Evolutionary conservation across 2,797 vertebrate species (phyloP), one percentile per base, ranked within the genome.

Genomic region (Neostethus bicornis): DNA sequence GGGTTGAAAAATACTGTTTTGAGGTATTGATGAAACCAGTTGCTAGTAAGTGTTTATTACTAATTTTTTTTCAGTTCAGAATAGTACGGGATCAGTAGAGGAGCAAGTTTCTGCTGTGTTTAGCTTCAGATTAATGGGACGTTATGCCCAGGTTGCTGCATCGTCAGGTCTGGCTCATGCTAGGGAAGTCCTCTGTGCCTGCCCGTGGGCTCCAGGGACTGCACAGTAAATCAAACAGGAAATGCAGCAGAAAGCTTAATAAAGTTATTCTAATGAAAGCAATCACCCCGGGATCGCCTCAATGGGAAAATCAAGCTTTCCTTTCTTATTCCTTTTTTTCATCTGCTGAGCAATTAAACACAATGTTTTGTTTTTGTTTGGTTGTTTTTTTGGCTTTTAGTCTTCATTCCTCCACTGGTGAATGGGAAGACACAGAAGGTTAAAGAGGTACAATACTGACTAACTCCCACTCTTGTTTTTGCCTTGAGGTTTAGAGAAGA

Each of bases 191-290:
- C 69, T 82, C 75, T 21, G 75, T 45, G 83, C 70, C 79, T 87
- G 70, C 85, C 80, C 80, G 74, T 29, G 32, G 89, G 83, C 88
- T 85, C 89, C 26, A 66, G 85, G 87, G 88, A 90, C 76, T 65
- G 66, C 65, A 66, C 87, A 87, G 83, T 84, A 86, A 90, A 91
- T 91, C 85, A 88, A 83, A 85, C 86, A 90, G 87, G 84, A 90
- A 91, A 91, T 85, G 85, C 86, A 86, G 81, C 87, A 88, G 85
- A 90, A 89, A 87, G 79, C 70, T 83, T 81, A 84, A 89, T 89
- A 89, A 82, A 88, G 81, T 84, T 89, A 83, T 87, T 85, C 62
- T 85, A 86, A 89, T 87, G 83, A 89, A 77, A 72, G 76, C 58
- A 73, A 84, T 87, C 84, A 84, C 83, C 1, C 41, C 23, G 75